phyloP scores from a whole-genome alignment of 30 jellyfish, hydroid and myxozoan species.

The Aurelia aurita region DNA sequence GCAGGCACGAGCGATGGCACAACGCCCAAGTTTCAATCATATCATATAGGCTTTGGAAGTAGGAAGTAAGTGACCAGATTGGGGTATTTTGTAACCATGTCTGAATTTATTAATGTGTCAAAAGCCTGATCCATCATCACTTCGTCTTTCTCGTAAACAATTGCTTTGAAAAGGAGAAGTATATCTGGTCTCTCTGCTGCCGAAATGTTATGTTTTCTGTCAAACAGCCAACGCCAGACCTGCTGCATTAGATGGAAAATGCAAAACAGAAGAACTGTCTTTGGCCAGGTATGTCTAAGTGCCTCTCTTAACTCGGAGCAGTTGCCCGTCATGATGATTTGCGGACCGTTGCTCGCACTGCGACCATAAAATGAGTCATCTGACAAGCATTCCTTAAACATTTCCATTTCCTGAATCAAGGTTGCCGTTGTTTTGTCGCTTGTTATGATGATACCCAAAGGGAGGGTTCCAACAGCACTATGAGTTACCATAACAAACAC shows the following conservation, averaged over 20 bases:
- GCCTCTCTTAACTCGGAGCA: constrained; percentile 12
- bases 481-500: too few relatives aligned
- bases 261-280: not conserved
- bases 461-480: too few relatives aligned
- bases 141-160: not conserved
- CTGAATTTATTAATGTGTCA: too few relatives aligned
- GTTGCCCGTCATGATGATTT: constrained; percentile 3
- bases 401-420: not conserved
- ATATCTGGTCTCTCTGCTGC: constrained; percentile 8
- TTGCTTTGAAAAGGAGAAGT: not conserved
- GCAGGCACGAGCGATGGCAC: too few relatives aligned
- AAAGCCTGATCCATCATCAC: not conserved
- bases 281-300: not conserved
- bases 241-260: not conserved
- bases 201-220: constrained; percentile 4
- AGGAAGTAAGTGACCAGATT: too few relatives aligned
- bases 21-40: too few relatives aligned
- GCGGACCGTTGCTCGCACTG: constrained; percentile 2
- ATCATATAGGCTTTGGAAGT: too few relatives aligned
- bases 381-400: not conserved
- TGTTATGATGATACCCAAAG: too few relatives aligned
- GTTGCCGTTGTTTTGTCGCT: not conserved
- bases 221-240: constrained; percentile 17
- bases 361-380: not conserved
- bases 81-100: too few relatives aligned